Evolutionary conservation across 1,140 invertebrate species (phyloP).

Genomic region (Drosophila rhopaloa): DNA sequence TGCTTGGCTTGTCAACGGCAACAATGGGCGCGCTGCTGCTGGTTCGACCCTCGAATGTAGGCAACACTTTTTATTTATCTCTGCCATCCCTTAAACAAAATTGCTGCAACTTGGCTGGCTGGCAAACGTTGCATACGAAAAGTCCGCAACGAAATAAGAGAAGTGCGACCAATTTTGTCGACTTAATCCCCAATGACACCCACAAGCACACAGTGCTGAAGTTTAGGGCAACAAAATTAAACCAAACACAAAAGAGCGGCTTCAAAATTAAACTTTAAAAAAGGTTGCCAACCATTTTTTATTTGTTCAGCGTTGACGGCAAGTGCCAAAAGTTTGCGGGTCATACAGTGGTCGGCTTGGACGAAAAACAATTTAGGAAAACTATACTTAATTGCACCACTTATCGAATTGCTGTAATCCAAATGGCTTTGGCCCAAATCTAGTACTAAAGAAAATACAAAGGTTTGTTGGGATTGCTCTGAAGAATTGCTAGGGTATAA

Average conservation of each 20-base stretch:
- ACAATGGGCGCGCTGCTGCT: conserved; percentile 41
- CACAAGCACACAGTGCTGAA: conserved; percentile 18
- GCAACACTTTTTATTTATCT: conserved; percentile 56
- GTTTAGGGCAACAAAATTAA: conserved; percentile 32
- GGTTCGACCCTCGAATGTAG: conserved; percentile 45
- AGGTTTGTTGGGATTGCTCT: background rate
- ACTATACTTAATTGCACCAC: background rate
- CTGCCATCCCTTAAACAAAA: conserved; percentile 38
- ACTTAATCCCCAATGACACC: conserved; percentile 50
- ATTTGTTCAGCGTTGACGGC: conserved; percentile 26
- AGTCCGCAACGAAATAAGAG: conserved; percentile 31
- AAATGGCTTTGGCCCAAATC: too few species aligned
- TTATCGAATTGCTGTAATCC: background rate
- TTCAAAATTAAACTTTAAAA: conserved; percentile 45
- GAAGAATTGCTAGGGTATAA: too few species aligned
- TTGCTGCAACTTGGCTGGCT: conserved; percentile 29
- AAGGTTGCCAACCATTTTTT: conserved; percentile 39
- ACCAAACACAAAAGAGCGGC: conserved; percentile 13
- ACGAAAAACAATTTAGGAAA: background rate
- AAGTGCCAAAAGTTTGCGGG: conserved; percentile 54
- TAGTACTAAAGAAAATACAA: background rate
- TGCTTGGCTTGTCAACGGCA: conserved; percentile 46
- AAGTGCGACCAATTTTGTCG: conserved; percentile 36
- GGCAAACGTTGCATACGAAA: conserved; percentile 22
- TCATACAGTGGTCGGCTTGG: background rate